phyloP scores from a whole-genome alignment of 2,113 vertebrate species.

The Ictidomys tridecemlineatus region DNA sequence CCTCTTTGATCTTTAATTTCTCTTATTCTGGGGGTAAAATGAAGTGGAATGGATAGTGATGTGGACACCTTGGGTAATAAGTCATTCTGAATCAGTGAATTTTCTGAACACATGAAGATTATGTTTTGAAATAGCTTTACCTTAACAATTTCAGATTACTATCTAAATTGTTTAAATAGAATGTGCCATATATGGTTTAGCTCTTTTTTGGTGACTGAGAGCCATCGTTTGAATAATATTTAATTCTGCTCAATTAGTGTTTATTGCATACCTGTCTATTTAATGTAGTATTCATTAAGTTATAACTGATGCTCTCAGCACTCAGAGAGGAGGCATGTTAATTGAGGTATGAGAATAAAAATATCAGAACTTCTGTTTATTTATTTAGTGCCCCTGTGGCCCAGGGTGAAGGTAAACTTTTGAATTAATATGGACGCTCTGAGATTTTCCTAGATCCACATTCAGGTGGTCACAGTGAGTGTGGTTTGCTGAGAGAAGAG shows the following conservation, averaged over 20 bases:
- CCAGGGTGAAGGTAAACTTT: background rate
- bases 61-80: background rate
- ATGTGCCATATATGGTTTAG: slow-evolving; percentile 3
- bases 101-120: slow-evolving; percentile 35
- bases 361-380: background rate
- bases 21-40: background rate
- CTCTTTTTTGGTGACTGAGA: slow-evolving; percentile 25
- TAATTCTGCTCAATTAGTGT: background rate
- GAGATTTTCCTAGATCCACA: background rate
- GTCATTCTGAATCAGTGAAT: slow-evolving; percentile 37
- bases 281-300: background rate
- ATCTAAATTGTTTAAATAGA: background rate
- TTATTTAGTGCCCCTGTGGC: background rate
- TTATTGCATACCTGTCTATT: background rate
- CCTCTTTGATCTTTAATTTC: slow-evolving; percentile 25
- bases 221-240: slow-evolving; percentile 35
- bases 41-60: slow-evolving; percentile 30
- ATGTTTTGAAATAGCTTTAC: background rate
- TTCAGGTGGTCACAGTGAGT: background rate
- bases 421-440: background rate
- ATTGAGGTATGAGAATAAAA: slow-evolving; percentile 7
- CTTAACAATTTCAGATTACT: slow-evolving; percentile 1
- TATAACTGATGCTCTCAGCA: background rate
- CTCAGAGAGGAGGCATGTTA: background rate
- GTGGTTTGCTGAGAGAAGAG: background rate